Conservation (phyloP, 2,797 vertebrate species). For the Aythya fuligula region DNA sequence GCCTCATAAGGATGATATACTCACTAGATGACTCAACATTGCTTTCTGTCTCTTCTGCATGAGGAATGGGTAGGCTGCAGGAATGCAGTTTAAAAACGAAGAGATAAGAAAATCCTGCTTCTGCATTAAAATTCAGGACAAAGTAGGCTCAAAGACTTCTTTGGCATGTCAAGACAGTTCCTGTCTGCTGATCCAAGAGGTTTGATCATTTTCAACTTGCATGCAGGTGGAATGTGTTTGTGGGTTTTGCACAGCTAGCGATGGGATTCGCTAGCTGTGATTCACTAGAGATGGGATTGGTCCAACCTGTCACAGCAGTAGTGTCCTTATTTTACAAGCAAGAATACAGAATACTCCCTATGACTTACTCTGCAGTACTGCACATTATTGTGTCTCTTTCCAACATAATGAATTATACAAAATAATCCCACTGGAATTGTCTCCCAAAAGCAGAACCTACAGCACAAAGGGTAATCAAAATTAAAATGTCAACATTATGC, state of each 20-base stretch:
- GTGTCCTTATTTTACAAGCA: background rate
- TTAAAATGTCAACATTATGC: background rate
- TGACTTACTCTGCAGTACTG: background rate
- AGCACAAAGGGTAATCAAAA: background rate
- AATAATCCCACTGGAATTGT: background rate
- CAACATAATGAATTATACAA: background rate
- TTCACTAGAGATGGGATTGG: background rate
- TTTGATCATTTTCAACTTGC: background rate
- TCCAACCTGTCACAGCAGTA: background rate
- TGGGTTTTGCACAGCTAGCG: background rate
- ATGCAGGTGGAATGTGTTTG: background rate
- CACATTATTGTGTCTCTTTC: background rate
- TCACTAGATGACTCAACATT: background rate
- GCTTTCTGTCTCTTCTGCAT: background rate
- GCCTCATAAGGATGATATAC: background rate
- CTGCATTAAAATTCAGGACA: background rate
- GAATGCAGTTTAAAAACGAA: background rate
- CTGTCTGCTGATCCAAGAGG: background rate
- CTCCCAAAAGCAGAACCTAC: background rate
- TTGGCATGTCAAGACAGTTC: background rate
- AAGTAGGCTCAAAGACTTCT: background rate
- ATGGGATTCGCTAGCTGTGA: background rate
- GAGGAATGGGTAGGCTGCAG: background rate
- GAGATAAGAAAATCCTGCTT: background rate
- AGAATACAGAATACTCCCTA: background rate